Conservation (phyloP, 2,797 vertebrate genomes). For the Brotogeris chrysoptera region DNA sequence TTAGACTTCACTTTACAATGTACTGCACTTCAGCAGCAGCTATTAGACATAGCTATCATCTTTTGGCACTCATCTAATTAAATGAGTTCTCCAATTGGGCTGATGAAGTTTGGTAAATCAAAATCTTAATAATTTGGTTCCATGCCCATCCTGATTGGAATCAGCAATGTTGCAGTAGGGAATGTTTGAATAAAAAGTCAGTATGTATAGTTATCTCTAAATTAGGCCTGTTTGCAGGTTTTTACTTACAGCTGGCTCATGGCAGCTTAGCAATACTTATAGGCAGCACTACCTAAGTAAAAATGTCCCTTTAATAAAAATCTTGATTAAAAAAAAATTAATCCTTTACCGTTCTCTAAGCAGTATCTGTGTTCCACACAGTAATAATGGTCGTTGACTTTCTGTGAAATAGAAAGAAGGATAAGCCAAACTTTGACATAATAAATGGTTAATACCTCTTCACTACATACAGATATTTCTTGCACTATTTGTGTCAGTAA, state of each 20-base stretch:
- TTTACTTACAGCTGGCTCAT: background rate
- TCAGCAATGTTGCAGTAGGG: background rate
- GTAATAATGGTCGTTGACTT: background rate
- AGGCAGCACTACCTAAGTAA: background rate
- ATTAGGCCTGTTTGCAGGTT: background rate
- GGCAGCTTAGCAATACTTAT: background rate
- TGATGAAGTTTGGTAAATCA: background rate
- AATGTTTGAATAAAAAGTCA: background rate
- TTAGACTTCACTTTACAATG: background rate
- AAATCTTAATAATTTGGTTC: background rate
- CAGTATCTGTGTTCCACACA: background rate
- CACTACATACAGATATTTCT: background rate
- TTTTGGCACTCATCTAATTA: background rate
- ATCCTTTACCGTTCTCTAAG: background rate
- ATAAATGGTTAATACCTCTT: background rate
- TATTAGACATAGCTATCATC: fast-evolving
- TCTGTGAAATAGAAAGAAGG: background rate
- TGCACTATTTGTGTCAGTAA: background rate
- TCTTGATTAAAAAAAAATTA: background rate
- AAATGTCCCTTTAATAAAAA: background rate
- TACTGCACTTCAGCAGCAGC: background rate
- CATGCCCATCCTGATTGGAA: background rate
- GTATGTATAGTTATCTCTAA: background rate
- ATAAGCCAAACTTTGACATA: background rate
- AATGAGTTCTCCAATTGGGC: background rate